Percentiles rank a stretch among this genome's conserved stretches.
Evolutionary conservation across 2,888 invertebrate species (phyloP).

Genomic region (Lasioglossum marginatum): DNA sequence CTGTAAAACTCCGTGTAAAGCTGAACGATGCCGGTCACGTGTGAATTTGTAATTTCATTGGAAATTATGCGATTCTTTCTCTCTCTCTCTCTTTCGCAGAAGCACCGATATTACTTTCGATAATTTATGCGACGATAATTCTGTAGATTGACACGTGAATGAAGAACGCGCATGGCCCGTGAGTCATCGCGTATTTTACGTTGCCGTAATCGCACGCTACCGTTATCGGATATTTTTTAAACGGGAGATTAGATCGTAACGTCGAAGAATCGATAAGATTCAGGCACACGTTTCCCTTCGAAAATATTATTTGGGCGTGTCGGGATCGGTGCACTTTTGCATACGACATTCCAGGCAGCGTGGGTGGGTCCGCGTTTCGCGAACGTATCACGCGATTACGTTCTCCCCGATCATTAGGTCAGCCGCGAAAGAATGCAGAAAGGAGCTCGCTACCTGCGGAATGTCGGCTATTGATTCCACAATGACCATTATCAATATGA

Average conservation of each 20-base stretch:
- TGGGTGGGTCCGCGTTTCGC: slow-evolving; percentile 65
- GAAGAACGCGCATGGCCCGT: background rate
- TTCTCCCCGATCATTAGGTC: slow-evolving; percentile 57
- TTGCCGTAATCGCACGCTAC: background rate
- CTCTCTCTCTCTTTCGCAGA: background rate
- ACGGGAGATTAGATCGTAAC: background rate
- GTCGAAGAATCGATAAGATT: background rate
- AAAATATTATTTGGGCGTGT: background rate
- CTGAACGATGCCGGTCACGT: background rate
- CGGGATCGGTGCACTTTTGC: slow-evolving; percentile 2
- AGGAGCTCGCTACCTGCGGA: slow-evolving; percentile 65
- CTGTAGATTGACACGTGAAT: background rate
- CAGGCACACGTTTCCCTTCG: background rate
- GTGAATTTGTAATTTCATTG: background rate
- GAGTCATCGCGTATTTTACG: background rate
- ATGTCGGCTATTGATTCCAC: slow-evolving; percentile 65
- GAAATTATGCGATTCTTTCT: background rate
- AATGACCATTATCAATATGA: too few species aligned
- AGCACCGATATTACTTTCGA: background rate
- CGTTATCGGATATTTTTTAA: background rate
- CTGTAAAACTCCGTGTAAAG: background rate
- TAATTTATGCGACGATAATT: background rate
- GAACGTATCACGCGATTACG: slow-evolving; percentile 66
- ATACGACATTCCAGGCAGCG: slow-evolving; percentile 59
- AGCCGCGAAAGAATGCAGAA: slow-evolving; percentile 59